These are phyloP conservation scores for Polia nebulosa DNA, from an alignment of 2,888 invertebrate genomes.

Conservation along the genomic window DNA sequence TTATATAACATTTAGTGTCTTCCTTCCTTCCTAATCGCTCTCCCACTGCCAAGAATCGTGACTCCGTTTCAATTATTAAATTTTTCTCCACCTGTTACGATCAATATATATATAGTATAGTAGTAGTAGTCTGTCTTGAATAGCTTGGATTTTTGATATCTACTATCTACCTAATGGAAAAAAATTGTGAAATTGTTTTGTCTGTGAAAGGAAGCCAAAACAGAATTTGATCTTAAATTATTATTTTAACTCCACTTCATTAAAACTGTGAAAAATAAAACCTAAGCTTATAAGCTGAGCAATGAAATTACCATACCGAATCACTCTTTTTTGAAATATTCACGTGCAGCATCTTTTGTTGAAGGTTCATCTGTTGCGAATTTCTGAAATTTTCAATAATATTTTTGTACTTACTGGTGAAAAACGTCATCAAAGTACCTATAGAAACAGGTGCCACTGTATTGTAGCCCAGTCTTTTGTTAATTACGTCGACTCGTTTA, in stretches of 20 bases:
- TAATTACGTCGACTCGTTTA: conserved; percentile 17
- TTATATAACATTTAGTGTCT: neutral
- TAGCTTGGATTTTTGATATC: too few species aligned
- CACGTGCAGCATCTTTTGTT: conserved; percentile 17
- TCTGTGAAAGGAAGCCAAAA: neutral
- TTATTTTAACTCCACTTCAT: neutral
- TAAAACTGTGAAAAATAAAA: neutral
- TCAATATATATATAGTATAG: too few species aligned
- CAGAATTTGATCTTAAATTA: neutral
- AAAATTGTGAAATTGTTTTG: too few species aligned
- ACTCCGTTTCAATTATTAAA: neutral
- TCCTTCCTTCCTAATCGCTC: conserved; percentile 3
- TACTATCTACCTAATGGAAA: too few species aligned
- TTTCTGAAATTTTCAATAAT: conserved; percentile 31
- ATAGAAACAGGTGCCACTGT: conserved; percentile 54
- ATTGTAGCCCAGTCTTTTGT: conserved; percentile 52
- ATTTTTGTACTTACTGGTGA: conserved; percentile 10
- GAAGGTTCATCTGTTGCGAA: conserved; percentile 16
- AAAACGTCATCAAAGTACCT: conserved; percentile 46
- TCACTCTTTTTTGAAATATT: conserved; percentile 1
- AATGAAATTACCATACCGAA: conserved; percentile 14
- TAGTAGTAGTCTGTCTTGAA: too few species aligned
- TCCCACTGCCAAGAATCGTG: neutral
- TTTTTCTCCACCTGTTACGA: neutral
- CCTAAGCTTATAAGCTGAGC: neutral